Percentiles rank a stretch among this genome's conserved stretches.
Evolutionary conservation across 2,113 vertebrate species (phyloP).

Genomic region (Oncorhynchus tshawytscha): DNA sequence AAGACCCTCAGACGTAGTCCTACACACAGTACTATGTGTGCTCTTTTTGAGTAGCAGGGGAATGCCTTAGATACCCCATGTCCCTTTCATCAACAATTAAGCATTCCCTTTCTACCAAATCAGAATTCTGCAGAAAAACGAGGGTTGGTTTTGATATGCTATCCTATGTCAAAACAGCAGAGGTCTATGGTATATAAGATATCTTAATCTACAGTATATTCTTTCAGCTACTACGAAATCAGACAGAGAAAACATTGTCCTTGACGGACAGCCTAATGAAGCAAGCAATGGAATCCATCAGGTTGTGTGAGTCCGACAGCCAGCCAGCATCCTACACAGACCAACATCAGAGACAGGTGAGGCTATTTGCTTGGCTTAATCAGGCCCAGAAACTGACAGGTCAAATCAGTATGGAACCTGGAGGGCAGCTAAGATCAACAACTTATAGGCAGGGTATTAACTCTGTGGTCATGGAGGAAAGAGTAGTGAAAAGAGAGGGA

Average conservation of each 20-base stretch:
- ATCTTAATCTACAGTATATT: constrained; percentile 10
- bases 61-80: too few relatives aligned
- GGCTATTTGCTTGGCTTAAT: constrained; percentile 13
- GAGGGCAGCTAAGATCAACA: not conserved
- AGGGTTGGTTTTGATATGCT: too few relatives aligned
- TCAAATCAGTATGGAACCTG: not conserved
- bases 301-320: not conserved
- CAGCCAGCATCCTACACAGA: not conserved
- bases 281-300: not conserved
- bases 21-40: too few relatives aligned
- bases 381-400: not conserved
- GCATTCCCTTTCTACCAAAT: too few relatives aligned
- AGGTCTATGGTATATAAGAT: not conserved
- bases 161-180: not conserved
- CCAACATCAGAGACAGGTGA: not conserved
- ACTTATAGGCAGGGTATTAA: constrained; percentile 4
- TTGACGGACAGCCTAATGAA: constrained; percentile 8
- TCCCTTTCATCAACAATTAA: too few relatives aligned
- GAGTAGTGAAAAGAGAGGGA: not conserved
- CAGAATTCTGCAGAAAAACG: too few relatives aligned
- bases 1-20: not conserved
- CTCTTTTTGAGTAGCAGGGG: too few relatives aligned
- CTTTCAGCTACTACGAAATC: constrained; percentile 5
- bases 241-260: not conserved
- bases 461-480: not conserved